A percentile compares a stretch with the other conserved stretches of the same genome.
Conservation (phyloP, 2,797 vertebrate genomes). For the Oreochromis mossambicus region DNA sequence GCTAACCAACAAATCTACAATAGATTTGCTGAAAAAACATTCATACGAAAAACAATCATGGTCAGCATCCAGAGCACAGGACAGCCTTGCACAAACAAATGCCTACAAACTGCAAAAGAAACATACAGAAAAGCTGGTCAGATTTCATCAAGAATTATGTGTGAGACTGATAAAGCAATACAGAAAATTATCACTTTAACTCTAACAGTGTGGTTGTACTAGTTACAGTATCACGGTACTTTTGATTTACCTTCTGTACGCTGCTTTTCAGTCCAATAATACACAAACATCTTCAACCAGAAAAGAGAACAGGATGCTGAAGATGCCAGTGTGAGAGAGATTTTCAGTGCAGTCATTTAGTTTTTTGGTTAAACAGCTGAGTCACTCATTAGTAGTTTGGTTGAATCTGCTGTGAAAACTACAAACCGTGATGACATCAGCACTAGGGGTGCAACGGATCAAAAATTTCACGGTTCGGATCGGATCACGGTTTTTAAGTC, state of each 20-base stretch:
- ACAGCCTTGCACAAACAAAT: background rate
- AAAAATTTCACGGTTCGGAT: no score
- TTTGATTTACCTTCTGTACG: background rate
- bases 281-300: background rate
- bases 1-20: background rate
- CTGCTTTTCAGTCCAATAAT: background rate
- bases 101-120: background rate
- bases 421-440: background rate
- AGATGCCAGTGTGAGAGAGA: background rate
- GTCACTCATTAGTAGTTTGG: background rate
- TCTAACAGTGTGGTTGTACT: background rate
- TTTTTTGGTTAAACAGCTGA: background rate
- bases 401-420: background rate
- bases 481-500: no score
- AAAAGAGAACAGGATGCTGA: background rate
- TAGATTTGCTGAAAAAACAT: background rate
- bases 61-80: background rate
- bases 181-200: background rate
- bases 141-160: background rate
- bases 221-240: background rate
- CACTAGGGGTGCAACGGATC: no score
- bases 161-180: background rate
- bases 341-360: background rate
- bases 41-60: background rate
- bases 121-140: background rate